These are phyloP conservation scores for Netelia fuscicornis DNA, from an alignment of 2,888 invertebrate genomes.

Conservation along the genomic window DNA sequence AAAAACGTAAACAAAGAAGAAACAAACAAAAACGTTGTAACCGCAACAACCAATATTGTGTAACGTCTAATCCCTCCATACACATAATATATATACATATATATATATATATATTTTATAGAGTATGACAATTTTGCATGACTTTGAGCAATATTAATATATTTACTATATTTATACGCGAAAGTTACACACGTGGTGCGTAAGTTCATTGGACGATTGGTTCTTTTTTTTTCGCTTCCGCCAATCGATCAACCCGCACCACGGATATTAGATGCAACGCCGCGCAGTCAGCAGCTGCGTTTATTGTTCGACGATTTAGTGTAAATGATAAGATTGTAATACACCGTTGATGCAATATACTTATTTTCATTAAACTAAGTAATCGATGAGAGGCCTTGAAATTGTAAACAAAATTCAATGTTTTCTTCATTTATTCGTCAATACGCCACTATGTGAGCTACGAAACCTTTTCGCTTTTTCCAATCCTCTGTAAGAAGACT, in stretches of 20 bases:
- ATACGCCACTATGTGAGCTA: not conserved
- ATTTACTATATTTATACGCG: slow-evolving; percentile 65
- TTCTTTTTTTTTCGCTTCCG: slow-evolving; percentile 63
- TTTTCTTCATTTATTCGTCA: slow-evolving; percentile 19
- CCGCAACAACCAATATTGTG: slow-evolving; percentile 72
- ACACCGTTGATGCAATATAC: slow-evolving; percentile 81
- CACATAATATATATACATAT: slow-evolving; percentile 74
- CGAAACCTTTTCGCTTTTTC: not conserved
- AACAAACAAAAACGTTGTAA: slow-evolving; percentile 32
- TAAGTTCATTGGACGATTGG: slow-evolving; percentile 42
- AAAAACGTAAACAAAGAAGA: not conserved
- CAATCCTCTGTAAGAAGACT: not conserved
- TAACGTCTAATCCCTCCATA: slow-evolving; percentile 81
- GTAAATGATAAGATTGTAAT: slow-evolving; percentile 77
- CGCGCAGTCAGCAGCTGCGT: slow-evolving; percentile 45
- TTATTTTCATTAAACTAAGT: slow-evolving; percentile 78
- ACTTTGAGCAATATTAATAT: slow-evolving; percentile 82
- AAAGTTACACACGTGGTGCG: slow-evolving; percentile 47
- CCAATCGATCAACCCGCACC: slow-evolving; percentile 31
- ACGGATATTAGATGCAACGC: slow-evolving; percentile 24
- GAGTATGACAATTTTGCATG: slow-evolving; percentile 81
- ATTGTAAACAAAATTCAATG: slow-evolving; percentile 47
- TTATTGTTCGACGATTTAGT: slow-evolving; percentile 74
- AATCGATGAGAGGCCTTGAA: slow-evolving; percentile 74
- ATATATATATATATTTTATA: slow-evolving; percentile 80